These are phyloP conservation scores for Gymnosoma rotundatum DNA, from an alignment of 2,888 invertebrate genomes.

Conservation along the genomic window DNA sequence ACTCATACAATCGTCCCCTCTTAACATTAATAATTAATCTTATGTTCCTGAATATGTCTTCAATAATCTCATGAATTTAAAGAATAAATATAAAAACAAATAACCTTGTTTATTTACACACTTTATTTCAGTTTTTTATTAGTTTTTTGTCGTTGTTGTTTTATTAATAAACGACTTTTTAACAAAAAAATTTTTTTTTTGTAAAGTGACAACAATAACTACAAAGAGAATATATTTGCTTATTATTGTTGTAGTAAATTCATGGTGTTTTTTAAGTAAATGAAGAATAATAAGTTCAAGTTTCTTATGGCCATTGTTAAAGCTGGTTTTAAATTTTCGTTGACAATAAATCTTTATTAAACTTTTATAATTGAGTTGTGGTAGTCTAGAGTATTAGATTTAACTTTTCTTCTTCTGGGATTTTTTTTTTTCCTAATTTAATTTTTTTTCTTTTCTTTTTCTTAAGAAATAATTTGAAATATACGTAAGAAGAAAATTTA, in stretches of 20 bases:
- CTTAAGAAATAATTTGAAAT: too few species aligned
- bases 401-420: conserved; percentile 40
- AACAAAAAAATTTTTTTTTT: too few species aligned
- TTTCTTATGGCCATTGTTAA: conserved; percentile 34
- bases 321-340: conserved; percentile 36
- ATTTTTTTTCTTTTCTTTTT: neutral
- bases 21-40: neutral
- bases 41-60: neutral
- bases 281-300: neutral
- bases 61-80: neutral
- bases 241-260: neutral
- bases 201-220: conserved; percentile 1
- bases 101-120: conserved; percentile 12
- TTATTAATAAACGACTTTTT: conserved; percentile 11
- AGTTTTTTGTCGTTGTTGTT: neutral
- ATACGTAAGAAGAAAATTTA: too few species aligned
- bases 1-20: neutral
- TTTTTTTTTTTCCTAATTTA: neutral
- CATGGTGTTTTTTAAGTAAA: neutral
- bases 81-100: neutral
- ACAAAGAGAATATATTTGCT: neutral
- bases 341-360: conserved; percentile 61
- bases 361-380: conserved; percentile 66
- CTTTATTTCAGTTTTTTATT: neutral
- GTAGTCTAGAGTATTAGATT: conserved; percentile 46